Base-by-base conservation (phyloP, 2,113 vertebrate species). In the Monarcha castaneiventris region DNA sequence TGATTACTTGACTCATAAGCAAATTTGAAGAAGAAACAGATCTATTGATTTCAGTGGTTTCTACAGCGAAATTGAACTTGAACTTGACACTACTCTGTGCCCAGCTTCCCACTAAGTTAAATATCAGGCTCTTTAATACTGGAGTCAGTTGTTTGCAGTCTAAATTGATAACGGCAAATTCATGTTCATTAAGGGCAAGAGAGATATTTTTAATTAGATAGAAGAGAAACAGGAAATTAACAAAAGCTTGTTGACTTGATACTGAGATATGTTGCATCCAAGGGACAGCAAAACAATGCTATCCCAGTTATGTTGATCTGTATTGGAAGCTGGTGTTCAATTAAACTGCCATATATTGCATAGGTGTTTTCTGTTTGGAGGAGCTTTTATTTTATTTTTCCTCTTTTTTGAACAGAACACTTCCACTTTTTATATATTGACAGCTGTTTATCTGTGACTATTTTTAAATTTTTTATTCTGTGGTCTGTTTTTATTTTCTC, bases 221-320 rank as follows among this genome's bases (percentile, higher is more conserved):
- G 48, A 79, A 54, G 75, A 92, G 49, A 62, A 91, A 87, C 88
- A 96, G 95, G 96, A 97, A 97, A 96, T 96, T 84, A 95, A 81
- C 23, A 86, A 83, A 80, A 77, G 68, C 79, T 87, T 76, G 21
- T 84, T 93, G 43, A 19, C 59, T 91, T 46, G 33, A 37, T 69
- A 79, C 68, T 20, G 7, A 84, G 58, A 83, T 81, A 77, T 9
- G 23, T 87, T 2, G 4, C n/a, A 74, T 90, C 94, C 58, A 61
- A 92, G 69, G 68, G 56, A 93, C 72, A 90, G 20, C 43, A 84
- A 88, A 94, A 68, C 46, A 55, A 37, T 44, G 22, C 26, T 76
- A n/a, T 89, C 16, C 10, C 56, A 32, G 27, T 90, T 87, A 51
- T 9, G 25, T 73, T 79, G 63, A 35, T 73, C 23, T 58, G 4